These are phyloP conservation scores for Sebastes trivittatus DNA, from an alignment of 2,797 vertebrate genomes.

Conservation along the genomic window DNA sequence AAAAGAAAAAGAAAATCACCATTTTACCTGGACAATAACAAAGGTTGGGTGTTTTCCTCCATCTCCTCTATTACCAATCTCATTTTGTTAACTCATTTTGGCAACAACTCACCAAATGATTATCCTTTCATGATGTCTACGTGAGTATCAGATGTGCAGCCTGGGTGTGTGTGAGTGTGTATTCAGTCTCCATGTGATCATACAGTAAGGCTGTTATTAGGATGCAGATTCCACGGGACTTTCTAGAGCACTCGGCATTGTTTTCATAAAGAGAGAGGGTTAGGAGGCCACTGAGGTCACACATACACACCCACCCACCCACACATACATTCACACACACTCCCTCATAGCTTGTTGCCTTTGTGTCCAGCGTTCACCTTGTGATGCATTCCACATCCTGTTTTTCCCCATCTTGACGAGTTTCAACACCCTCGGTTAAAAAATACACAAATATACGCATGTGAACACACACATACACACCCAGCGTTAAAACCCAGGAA, in stretches of 20 bases:
- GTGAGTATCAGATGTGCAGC: neutral
- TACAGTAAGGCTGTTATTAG: slow-evolving; percentile 26
- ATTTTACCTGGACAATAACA: neutral
- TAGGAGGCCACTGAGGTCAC: slow-evolving; percentile 45
- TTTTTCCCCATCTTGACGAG: slow-evolving; percentile 25
- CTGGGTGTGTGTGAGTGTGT: neutral
- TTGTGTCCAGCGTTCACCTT: slow-evolving; percentile 33
- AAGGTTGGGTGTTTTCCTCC: neutral
- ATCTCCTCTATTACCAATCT: neutral
- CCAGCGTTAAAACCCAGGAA: neutral
- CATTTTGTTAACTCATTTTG: neutral
- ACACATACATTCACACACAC: neutral
- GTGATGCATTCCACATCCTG: slow-evolving; percentile 34
- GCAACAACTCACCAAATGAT: neutral
- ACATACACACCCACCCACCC: slow-evolving; percentile 7
- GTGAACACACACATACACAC: slow-evolving; percentile 22
- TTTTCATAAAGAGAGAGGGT: slow-evolving; percentile 48
- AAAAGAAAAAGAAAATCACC: neutral
- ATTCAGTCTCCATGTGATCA: neutral
- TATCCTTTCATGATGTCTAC: neutral
- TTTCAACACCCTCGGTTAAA: slow-evolving; percentile 8
- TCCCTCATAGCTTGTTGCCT: neutral
- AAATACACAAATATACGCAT: slow-evolving; percentile 17
- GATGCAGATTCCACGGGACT: slow-evolving; percentile 18
- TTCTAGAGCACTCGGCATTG: slow-evolving; percentile 37